These are phyloP conservation scores for Podarcis siculus DNA, from an alignment of 2,797 vertebrate species.

Conservation along the genomic window DNA sequence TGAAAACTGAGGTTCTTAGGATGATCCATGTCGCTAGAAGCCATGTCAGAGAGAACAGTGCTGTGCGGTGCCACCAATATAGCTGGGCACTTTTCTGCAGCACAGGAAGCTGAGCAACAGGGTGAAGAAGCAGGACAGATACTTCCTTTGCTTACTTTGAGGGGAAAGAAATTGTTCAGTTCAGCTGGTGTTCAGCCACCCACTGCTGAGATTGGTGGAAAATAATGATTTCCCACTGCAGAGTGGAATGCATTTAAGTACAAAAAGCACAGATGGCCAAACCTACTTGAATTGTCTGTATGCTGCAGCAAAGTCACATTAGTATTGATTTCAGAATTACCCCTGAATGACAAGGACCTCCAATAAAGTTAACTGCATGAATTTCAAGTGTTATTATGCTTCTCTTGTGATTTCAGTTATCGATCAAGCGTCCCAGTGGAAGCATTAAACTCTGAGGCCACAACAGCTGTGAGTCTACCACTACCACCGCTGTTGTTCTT, in stretches of 20 bases:
- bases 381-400: conserved; percentile 59
- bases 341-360: conserved; percentile 67
- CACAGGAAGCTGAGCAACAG: not conserved
- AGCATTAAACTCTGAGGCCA: conserved; percentile 51
- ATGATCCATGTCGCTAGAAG: not conserved
- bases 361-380: conserved; percentile 68
- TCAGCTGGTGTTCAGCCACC: not conserved
- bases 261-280: not conserved
- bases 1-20: not conserved
- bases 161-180: not conserved
- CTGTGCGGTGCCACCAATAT: not conserved
- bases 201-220: not conserved
- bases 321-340: conserved; percentile 67
- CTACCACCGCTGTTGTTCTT: not conserved
- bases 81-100: not conserved
- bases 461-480: conserved; percentile 42
- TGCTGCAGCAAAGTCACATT: not conserved
- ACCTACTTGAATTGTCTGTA: not conserved
- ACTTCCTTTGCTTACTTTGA: not conserved
- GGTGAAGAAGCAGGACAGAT: not conserved
- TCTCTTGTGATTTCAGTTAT: conserved; percentile 66
- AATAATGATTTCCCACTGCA: not conserved
- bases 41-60: not conserved
- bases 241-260: conserved; percentile 25
- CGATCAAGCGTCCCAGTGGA: conserved; percentile 52